These are phyloP conservation scores for Athene noctua DNA, from an alignment of 2,113 vertebrate genomes.

Conservation along the genomic window DNA sequence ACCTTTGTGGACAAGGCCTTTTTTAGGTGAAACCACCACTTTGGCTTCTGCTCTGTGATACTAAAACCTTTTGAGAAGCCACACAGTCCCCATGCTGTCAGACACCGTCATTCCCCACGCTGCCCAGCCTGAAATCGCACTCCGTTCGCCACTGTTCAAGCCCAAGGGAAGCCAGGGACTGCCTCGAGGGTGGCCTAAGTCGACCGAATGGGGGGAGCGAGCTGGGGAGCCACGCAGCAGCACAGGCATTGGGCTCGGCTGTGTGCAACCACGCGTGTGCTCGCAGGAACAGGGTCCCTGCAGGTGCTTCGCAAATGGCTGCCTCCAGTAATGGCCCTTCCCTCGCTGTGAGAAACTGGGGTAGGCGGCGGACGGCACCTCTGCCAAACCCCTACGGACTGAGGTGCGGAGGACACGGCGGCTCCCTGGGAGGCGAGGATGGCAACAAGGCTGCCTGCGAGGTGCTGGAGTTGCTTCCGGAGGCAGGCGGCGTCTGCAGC, in stretches of 20 bases:
- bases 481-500: background rate
- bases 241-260: background rate
- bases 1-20: background rate
- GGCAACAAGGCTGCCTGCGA: background rate
- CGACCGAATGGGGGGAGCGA: background rate
- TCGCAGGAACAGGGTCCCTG: background rate
- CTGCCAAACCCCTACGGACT: background rate
- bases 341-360: background rate
- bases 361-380: background rate
- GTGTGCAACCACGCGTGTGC: rapidly evolving
- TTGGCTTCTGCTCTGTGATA: background rate
- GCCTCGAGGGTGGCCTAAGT: rapidly evolving
- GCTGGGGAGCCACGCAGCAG: rapidly evolving
- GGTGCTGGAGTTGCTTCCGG: background rate
- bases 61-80: background rate
- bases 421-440: background rate
- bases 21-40: background rate
- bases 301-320: background rate
- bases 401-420: background rate
- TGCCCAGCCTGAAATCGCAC: background rate
- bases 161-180: background rate
- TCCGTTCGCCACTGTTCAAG: background rate
- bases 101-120: background rate
- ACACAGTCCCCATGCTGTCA: background rate
- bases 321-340: background rate